Evolutionary conservation across 1,140 invertebrate genomes (phyloP).

Genomic region (Metopolophium dirhodum): DNA sequence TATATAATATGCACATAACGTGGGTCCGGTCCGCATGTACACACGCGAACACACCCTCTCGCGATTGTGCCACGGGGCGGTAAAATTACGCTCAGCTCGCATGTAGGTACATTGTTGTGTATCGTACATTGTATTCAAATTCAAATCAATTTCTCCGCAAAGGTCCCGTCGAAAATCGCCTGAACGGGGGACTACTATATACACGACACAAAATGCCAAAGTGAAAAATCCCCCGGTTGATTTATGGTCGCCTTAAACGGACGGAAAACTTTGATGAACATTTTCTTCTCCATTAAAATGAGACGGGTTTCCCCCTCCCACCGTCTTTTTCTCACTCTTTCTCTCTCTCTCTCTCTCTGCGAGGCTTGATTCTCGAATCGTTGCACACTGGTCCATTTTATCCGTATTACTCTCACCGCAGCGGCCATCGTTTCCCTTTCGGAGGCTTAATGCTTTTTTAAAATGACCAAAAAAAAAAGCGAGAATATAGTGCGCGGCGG

Average conservation of each 20-base stretch:
- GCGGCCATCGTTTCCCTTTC: not conserved
- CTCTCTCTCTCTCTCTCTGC: not conserved
- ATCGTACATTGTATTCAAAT: slow-evolving; percentile 28
- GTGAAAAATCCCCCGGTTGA: slow-evolving; percentile 28
- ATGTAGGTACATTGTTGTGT: not conserved
- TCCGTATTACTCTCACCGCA: slow-evolving; percentile 20
- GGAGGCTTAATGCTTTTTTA: slow-evolving; percentile 20
- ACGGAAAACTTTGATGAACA: slow-evolving; percentile 51
- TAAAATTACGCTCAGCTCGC: not conserved
- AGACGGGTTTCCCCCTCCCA: not conserved
- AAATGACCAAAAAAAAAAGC: not conserved
- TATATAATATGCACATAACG: not conserved
- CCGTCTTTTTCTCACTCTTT: too few species aligned
- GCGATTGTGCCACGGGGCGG: not conserved
- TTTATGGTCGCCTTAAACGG: slow-evolving; percentile 43
- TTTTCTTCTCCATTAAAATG: slow-evolving; percentile 52
- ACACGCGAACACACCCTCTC: not conserved
- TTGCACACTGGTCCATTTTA: slow-evolving; percentile 32
- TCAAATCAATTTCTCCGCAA: slow-evolving; percentile 34
- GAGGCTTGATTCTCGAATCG: slow-evolving; percentile 10
- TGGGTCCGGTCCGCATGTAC: not conserved
- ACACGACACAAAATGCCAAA: not conserved
- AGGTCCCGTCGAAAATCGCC: not conserved
- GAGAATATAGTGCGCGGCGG: not conserved
- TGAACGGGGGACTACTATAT: not conserved